These are phyloP conservation scores for Xiphophorus birchmanni DNA, from an alignment of 2,797 vertebrate genomes.

Conservation along the genomic window DNA sequence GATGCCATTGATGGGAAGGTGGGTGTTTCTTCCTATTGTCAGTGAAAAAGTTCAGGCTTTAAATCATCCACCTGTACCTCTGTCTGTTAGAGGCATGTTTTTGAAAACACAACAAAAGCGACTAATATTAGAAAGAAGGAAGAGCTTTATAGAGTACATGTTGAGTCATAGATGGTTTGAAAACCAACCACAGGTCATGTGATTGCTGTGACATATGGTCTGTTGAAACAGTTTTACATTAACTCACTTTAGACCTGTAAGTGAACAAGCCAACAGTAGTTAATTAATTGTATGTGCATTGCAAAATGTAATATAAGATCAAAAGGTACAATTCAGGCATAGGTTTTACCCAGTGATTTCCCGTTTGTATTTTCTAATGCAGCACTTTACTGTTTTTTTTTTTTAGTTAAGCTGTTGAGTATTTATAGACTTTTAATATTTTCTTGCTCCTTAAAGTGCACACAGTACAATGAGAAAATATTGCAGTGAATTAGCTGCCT, in stretches of 20 bases:
- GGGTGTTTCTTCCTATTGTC: constrained; percentile 33
- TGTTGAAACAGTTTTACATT: background rate
- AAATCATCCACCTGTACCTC: background rate
- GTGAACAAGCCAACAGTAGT: background rate
- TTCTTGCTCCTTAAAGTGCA: background rate
- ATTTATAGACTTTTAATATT: background rate
- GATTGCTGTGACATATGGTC: background rate
- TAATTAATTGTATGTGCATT: background rate
- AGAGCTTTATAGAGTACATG: constrained; percentile 2
- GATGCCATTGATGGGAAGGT: constrained; percentile 87
- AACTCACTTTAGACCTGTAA: background rate
- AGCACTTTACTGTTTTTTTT: background rate
- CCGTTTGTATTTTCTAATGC: background rate
- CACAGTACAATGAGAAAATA: background rate
- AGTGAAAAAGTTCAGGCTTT: background rate
- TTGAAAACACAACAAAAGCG: background rate
- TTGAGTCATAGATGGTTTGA: background rate
- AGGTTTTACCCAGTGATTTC: background rate
- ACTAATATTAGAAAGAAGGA: background rate
- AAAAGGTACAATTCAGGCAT: background rate
- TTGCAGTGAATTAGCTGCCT: background rate
- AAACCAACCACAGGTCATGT: background rate
- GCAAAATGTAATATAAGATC: background rate
- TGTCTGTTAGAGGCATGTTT: background rate
- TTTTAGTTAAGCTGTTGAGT: background rate